These are phyloP conservation scores for Atta cephalotes DNA, from an alignment of 1,140 invertebrate genomes.

Conservation along the genomic window DNA sequence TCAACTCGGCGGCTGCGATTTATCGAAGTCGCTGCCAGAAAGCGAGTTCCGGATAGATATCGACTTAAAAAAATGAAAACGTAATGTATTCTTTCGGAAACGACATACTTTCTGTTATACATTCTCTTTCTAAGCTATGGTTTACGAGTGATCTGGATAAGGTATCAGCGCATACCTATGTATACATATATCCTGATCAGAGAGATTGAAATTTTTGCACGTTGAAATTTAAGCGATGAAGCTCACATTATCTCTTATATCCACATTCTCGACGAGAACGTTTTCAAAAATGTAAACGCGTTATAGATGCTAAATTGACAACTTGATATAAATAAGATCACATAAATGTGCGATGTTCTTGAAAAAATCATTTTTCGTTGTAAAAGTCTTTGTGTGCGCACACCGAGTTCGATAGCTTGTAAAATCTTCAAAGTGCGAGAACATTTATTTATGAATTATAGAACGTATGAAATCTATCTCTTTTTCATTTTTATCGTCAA, in stretches of 20 bases:
- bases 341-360: background rate
- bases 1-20: constrained; percentile 54
- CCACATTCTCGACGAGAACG: constrained; percentile 3
- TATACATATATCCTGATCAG: background rate
- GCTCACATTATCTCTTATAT: constrained; percentile 20
- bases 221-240: constrained; percentile 31
- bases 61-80: constrained; percentile 55
- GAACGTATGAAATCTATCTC: background rate
- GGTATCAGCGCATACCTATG: constrained; percentile 11
- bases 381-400: background rate
- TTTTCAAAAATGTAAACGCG: constrained; percentile 47
- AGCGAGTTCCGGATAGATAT: constrained; percentile 55
- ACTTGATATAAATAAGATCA: constrained; percentile 18
- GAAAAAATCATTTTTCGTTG: constrained; percentile 26
- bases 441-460: constrained; percentile 29
- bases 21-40: constrained; percentile 46
- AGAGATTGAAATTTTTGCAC: constrained; percentile 50
- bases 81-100: constrained; percentile 3
- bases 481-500: background rate
- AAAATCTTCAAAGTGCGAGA: background rate
- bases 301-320: constrained; percentile 27
- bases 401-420: background rate
- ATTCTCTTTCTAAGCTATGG: constrained; percentile 25
- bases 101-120: background rate
- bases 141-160: constrained; percentile 60